Conservation (phyloP, 2,113 vertebrate species). For the Nerophis ophidion region DNA sequence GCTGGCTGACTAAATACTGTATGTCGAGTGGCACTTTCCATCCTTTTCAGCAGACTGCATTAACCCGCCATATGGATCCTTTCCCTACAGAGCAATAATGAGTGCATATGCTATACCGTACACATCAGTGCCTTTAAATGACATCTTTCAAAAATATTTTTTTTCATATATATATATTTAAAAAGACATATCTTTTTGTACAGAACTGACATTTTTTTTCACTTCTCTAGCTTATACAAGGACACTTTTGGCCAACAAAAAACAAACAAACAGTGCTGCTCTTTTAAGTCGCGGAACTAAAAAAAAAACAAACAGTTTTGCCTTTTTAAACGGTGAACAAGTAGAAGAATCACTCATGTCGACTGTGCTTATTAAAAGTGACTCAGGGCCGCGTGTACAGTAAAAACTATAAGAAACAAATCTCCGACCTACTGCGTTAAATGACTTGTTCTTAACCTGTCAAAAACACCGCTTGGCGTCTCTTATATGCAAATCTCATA, state of each 20-base stretch:
- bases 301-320: conserved; percentile 8
- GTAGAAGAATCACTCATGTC: conserved; percentile 17
- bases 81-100: conserved; percentile 42
- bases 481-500: conserved; percentile 35
- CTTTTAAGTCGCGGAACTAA: conserved; percentile 12
- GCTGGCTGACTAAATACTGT: too few species aligned
- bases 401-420: conserved; percentile 27
- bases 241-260: conserved; percentile 67
- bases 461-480: conserved; percentile 9
- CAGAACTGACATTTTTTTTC: conserved; percentile 34
- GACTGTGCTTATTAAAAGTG: conserved; percentile 50
- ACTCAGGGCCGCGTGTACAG: conserved; percentile 12
- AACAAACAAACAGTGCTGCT: conserved; percentile 17
- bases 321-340: background rate
- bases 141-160: conserved; percentile 66
- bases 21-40: too few species aligned
- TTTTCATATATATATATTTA: conserved; percentile 64
- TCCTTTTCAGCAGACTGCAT: too few species aligned
- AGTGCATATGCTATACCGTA: conserved; percentile 58
- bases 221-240: conserved; percentile 64
- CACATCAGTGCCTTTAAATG: conserved; percentile 60
- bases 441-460: conserved; percentile 12
- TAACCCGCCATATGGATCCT: too few species aligned
- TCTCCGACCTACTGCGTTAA: conserved; percentile 27
- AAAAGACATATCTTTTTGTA: conserved; percentile 56